Conservation (phyloP, 2,797 vertebrate genomes). For the Poeciliopsis gracilis region DNA sequence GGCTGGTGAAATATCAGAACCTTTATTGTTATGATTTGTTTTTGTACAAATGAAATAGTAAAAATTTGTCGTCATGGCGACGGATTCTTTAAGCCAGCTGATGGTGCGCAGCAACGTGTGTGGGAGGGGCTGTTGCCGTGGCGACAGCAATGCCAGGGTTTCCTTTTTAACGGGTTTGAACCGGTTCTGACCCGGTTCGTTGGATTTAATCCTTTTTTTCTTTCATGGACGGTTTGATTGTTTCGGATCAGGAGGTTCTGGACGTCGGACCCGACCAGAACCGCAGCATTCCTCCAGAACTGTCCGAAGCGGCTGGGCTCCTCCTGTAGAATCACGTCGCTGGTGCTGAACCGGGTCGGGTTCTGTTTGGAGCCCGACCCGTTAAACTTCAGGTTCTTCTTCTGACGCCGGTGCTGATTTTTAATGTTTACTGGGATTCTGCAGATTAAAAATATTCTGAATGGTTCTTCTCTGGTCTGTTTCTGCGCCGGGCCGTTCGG, state of each 20-base stretch:
- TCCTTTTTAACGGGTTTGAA: neutral
- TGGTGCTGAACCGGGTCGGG: neutral
- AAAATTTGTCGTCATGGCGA: neutral
- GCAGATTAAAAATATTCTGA: conserved; percentile 71
- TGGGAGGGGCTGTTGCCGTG: neutral
- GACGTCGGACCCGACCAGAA: neutral
- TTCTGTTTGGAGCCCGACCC: neutral
- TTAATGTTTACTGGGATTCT: conserved; percentile 80
- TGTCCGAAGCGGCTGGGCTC: neutral
- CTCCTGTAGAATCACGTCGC: neutral
- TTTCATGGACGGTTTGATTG: neutral
- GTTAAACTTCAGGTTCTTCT: conserved; percentile 35
- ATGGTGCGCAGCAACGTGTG: neutral
- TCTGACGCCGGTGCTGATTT: conserved; percentile 80
- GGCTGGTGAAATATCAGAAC: neutral
- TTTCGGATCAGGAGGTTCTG: neutral
- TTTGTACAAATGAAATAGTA: neutral
- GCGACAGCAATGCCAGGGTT: neutral
- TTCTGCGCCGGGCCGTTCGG: neutral
- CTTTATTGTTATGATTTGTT: neutral
- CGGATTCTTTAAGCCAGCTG: neutral
- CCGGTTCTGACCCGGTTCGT: neutral
- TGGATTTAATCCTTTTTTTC: neutral
- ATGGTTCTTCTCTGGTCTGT: neutral
- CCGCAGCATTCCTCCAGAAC: conserved; percentile 18